A percentile compares a stretch with the other conserved stretches of the same genome.
phyloP scores from a whole-genome alignment of 2,797 vertebrate species.

The Siniperca scherzeri region DNA sequence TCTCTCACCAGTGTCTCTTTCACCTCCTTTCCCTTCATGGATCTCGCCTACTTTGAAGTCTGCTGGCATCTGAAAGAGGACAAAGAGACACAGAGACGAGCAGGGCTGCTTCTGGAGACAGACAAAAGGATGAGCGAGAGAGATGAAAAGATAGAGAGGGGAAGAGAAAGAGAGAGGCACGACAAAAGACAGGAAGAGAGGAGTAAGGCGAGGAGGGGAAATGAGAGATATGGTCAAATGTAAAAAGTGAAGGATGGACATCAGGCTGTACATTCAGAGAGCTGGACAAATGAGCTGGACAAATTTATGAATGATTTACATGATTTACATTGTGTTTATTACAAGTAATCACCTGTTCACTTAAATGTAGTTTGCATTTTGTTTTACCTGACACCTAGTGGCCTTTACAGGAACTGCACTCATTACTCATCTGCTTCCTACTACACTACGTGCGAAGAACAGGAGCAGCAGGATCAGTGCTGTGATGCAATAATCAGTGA shows the following conservation, averaged over 20 bases:
- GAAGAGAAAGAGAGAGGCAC: neutral
- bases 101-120: constrained; percentile 6
- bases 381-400: constrained; percentile 14
- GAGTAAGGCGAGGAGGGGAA: neutral
- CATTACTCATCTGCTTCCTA: neutral
- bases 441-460: neutral
- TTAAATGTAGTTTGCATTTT: neutral
- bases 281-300: too few relatives aligned
- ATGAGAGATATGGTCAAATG: neutral
- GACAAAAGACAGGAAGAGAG: neutral
- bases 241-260: neutral
- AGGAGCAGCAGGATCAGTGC: neutral
- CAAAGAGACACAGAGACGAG: constrained; percentile 53
- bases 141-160: constrained; percentile 21
- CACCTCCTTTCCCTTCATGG: constrained; percentile 24
- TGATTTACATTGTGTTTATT: neutral
- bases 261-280: neutral
- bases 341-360: neutral
- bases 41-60: constrained; percentile 70
- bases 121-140: constrained; percentile 34
- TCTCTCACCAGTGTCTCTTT: constrained; percentile 20
- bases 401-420: neutral
- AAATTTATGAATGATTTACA: neutral
- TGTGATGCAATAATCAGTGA: neutral
- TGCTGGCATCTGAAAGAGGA: constrained; percentile 54